These are phyloP conservation scores for Agrochola lychnidis DNA, from an alignment of 2,888 invertebrate genomes.

Conservation along the genomic window DNA sequence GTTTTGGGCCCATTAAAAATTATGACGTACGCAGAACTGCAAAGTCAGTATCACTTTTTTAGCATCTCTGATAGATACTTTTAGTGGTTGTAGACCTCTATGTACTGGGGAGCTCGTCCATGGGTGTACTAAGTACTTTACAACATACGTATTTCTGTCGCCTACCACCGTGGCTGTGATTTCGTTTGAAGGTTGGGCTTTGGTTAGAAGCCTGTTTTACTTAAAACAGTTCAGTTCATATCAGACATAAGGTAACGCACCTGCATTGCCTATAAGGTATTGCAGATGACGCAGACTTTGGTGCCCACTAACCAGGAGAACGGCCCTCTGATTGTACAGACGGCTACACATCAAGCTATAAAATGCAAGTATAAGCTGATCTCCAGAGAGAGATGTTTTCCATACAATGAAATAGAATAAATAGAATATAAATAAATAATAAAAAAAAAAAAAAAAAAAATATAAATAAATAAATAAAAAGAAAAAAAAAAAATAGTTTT, in stretches of 20 bases:
- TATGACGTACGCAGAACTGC: not conserved
- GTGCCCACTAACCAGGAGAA: not conserved
- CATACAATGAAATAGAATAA: no score
- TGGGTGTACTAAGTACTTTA: not conserved
- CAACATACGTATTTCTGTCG: not conserved
- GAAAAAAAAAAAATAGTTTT: no score
- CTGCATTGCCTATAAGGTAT: not conserved
- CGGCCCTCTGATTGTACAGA: not conserved
- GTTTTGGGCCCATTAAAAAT: not conserved
- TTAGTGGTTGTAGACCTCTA: not conserved
- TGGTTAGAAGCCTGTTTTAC: not conserved
- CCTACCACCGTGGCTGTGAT: not conserved
- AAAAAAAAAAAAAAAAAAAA: no score
- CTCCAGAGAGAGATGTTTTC: no score
- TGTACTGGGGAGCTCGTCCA: not conserved
- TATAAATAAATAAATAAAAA: no score
- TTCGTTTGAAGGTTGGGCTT: not conserved
- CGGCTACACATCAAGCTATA: no score
- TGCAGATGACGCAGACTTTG: not conserved
- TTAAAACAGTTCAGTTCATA: not conserved
- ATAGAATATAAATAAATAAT: no score
- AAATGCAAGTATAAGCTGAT: no score
- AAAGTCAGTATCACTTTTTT: not conserved
- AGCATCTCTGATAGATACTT: not conserved
- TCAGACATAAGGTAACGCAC: not conserved